Conservation (phyloP, 2,113 vertebrate species). For the Parotia lawesii region DNA sequence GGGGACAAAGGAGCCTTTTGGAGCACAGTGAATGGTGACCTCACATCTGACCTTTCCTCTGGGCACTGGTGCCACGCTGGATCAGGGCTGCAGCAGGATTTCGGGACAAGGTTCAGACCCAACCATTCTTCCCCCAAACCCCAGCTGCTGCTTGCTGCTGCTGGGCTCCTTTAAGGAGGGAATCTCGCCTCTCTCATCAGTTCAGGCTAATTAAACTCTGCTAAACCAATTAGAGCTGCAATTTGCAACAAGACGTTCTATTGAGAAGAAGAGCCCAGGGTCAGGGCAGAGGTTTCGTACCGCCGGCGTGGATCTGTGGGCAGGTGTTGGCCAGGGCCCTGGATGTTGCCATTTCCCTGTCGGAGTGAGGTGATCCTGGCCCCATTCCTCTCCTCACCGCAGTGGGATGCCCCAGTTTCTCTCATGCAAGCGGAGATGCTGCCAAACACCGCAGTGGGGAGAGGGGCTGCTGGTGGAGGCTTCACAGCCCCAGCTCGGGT, state of each 20-base stretch:
- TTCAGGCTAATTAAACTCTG: constrained; percentile 58
- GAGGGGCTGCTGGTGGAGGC: not conserved
- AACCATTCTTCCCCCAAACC: not conserved
- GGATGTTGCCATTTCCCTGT: not conserved
- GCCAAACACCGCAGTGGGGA: not conserved
- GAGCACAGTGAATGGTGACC: not conserved
- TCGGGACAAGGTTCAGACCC: not conserved
- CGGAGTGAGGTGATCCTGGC: rapidly evolving
- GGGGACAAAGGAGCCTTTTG: constrained; percentile 35
- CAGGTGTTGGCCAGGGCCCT: not conserved
- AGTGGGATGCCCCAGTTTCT: not conserved
- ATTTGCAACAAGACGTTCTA: constrained; percentile 39
- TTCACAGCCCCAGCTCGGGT: not conserved
- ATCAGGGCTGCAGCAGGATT: not conserved
- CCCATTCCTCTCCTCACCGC: rapidly evolving
- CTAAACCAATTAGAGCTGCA: constrained; percentile 59
- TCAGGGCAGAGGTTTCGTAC: not conserved
- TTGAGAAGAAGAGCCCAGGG: constrained; percentile 19
- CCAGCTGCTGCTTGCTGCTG: not conserved
- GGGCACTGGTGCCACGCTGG: not conserved
- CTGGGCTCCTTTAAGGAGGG: constrained; percentile 31
- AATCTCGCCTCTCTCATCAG: constrained; percentile 37
- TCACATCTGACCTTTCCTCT: constrained; percentile 53
- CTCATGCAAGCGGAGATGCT: rapidly evolving
- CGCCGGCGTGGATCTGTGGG: not conserved